Evolutionary conservation across 1,140 invertebrate genomes (phyloP).

Genomic region (Drosophila lini): DNA sequence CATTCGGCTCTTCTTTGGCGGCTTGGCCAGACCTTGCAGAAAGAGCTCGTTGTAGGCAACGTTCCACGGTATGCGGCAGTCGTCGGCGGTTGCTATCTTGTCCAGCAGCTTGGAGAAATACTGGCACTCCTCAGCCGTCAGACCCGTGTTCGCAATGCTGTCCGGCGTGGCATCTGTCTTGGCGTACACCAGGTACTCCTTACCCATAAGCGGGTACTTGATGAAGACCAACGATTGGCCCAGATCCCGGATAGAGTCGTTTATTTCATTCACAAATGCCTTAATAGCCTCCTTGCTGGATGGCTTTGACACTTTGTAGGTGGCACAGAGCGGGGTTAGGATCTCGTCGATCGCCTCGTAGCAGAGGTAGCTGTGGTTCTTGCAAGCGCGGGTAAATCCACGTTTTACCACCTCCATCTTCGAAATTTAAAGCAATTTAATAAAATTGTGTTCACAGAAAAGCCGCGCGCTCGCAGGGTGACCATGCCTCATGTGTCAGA

Average conservation of each 20-base stretch:
- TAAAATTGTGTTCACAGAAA: background rate
- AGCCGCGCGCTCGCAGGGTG: slow-evolving; percentile 10
- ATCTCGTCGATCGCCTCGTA: slow-evolving; percentile 48
- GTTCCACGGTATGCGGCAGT: slow-evolving; percentile 58
- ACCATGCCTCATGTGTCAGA: background rate
- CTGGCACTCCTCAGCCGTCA: slow-evolving; percentile 58
- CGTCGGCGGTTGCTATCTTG: slow-evolving; percentile 42
- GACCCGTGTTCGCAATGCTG: slow-evolving; percentile 36
- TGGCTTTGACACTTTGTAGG: slow-evolving; percentile 48
- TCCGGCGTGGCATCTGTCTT: slow-evolving; percentile 57
- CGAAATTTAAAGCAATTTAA: background rate
- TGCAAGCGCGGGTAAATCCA: slow-evolving; percentile 62
- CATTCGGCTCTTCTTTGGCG: slow-evolving; percentile 53
- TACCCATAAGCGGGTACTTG: slow-evolving; percentile 40
- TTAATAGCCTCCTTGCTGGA: slow-evolving; percentile 35
- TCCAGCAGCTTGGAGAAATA: slow-evolving; percentile 65
- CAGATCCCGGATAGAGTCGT: slow-evolving; percentile 33
- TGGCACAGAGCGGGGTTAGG: slow-evolving; percentile 49
- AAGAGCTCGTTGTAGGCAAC: slow-evolving; percentile 41
- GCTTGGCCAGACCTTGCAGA: slow-evolving; percentile 17
- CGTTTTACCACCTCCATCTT: slow-evolving; percentile 50
- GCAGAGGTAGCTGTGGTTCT: slow-evolving; percentile 58
- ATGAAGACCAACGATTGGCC: slow-evolving; percentile 49
- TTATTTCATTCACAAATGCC: slow-evolving; percentile 51
- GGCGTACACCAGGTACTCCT: slow-evolving; percentile 65